Percentiles rank a stretch among this genome's conserved stretches.
Evolutionary conservation across 2,888 invertebrate species (phyloP).

Genomic region (Choristoneura rosaceana): DNA sequence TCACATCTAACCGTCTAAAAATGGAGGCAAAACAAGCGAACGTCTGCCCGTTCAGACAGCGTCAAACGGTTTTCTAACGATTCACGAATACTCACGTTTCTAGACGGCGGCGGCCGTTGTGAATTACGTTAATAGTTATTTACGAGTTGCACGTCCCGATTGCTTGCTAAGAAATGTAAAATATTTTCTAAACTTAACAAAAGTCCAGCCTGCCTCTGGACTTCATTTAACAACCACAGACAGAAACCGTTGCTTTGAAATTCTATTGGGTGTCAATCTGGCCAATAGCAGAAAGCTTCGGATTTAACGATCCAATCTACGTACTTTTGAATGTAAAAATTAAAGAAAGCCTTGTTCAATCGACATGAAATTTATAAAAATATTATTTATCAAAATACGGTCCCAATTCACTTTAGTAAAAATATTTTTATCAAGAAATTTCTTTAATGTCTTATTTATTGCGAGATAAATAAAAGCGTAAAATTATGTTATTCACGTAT

Average conservation of each 20-base stretch:
- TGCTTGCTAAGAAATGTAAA: constrained; percentile 56
- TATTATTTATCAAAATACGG: neutral
- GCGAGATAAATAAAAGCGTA: neutral
- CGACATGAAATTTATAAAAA: neutral
- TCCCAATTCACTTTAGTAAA: too few relatives aligned
- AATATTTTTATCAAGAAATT: too few relatives aligned
- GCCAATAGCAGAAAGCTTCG: constrained; percentile 60
- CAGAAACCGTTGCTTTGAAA: constrained; percentile 80
- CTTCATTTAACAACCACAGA: constrained; percentile 63
- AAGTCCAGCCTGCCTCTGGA: constrained; percentile 73
- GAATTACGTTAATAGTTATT: constrained; percentile 54
- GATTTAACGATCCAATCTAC: constrained; percentile 55
- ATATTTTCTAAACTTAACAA: constrained; percentile 64
- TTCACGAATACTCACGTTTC: constrained; percentile 66
- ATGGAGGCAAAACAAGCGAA: constrained; percentile 84
- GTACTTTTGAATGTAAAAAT: constrained; percentile 1
- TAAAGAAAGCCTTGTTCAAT: neutral
- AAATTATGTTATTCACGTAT: neutral
- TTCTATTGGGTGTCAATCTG: constrained; percentile 63
- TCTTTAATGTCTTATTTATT: too few relatives aligned
- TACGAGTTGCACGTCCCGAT: constrained; percentile 58
- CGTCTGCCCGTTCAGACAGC: constrained; percentile 59
- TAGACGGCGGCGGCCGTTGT: constrained; percentile 72
- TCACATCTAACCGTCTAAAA: constrained; percentile 74
- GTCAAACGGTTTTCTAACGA: constrained; percentile 61